Base-by-base conservation (phyloP, 2,888 invertebrate species). In the Germaria angustata region DNA sequence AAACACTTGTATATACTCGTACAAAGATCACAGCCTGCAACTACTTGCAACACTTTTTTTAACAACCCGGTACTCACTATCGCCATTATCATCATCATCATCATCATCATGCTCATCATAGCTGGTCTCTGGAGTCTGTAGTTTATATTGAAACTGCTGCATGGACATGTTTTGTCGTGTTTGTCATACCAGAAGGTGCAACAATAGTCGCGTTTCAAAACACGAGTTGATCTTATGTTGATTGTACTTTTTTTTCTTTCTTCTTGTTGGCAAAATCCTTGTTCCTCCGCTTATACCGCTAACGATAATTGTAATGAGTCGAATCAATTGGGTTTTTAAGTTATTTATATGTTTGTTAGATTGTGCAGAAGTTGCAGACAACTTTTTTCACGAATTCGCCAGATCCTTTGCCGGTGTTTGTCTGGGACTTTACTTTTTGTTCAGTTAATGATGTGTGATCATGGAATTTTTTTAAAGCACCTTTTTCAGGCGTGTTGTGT, bases 381-480 rank as follows among this genome's bases (percentile, higher is more conserved):
- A 61, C 34, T 80, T 79, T 79, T 71, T 61, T 15, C 32, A 51
- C n/a, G 9, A 8, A 39, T 22, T 15, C 22, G 0, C 28, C 28
- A 53, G 22, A 51, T 69, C 75, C 41, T 81, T 79, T 44, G 13
- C 24, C 55, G 17, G 17, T 20, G 32, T 28, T 41, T 28, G 17
- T 22, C 34, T 46, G 13, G 4, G 15, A 7, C 53, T 61, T 46
- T 49, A 1, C 61, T 85, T 85, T 85, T 84, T 85, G 76, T 59
- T 28, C 66, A 79, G 46, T 81, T 85, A 85, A 86, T 86, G 85
- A 86, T 86, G 86, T 86, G 86, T 85, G 85, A 86, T 86, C 82
- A 80, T 84, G 86, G 86, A 85, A 86, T 86, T 86, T 86, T 61
- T 80, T 80, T 81, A 69, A 80, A 76, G 68, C 79, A 65, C 63